Conservation (phyloP, 2,888 invertebrate species). For the Apomyelois bistriatella region DNA sequence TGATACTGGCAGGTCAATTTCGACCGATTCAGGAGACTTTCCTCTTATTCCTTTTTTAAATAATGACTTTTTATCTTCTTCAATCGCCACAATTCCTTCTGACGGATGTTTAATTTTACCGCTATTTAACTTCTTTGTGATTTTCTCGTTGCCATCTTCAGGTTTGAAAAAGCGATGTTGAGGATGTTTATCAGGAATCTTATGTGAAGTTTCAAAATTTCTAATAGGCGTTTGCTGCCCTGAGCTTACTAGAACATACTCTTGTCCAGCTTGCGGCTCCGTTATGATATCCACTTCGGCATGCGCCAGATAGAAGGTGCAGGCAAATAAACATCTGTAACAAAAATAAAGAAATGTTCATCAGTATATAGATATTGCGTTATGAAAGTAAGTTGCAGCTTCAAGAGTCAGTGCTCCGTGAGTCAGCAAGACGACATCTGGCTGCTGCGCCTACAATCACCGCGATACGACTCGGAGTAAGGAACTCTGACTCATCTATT, state of each 20-base stretch:
- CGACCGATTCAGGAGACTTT: constrained; percentile 63
- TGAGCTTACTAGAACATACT: constrained; percentile 83
- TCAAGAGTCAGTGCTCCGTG: constrained; percentile 52
- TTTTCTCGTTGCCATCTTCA: constrained; percentile 70
- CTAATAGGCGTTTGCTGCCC: constrained; percentile 69
- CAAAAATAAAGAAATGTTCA: constrained; percentile 40
- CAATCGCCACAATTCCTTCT: constrained; percentile 71
- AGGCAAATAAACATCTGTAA: constrained; percentile 76
- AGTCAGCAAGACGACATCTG: constrained; percentile 65
- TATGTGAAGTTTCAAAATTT: constrained; percentile 86
- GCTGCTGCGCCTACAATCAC: constrained; percentile 50
- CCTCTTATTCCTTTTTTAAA: constrained; percentile 60
- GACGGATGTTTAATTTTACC: constrained; percentile 58
- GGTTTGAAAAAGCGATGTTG: constrained; percentile 52
- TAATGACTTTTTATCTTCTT: constrained; percentile 64
- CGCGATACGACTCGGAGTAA: constrained; percentile 38
- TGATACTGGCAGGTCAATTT: constrained; percentile 70
- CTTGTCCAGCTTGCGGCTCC: constrained; percentile 82
- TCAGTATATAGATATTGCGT: constrained; percentile 32
- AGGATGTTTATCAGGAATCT: constrained; percentile 80
- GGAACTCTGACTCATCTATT: constrained; percentile 58
- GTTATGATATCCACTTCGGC: constrained; percentile 82
- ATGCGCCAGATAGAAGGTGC: constrained; percentile 58
- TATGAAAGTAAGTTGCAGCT: constrained; percentile 44
- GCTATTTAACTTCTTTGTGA: constrained; percentile 54